Percentiles rank a stretch among this genome's conserved stretches.
Conservation (phyloP, 2,888 invertebrate species). For the Meteorus colon region DNA sequence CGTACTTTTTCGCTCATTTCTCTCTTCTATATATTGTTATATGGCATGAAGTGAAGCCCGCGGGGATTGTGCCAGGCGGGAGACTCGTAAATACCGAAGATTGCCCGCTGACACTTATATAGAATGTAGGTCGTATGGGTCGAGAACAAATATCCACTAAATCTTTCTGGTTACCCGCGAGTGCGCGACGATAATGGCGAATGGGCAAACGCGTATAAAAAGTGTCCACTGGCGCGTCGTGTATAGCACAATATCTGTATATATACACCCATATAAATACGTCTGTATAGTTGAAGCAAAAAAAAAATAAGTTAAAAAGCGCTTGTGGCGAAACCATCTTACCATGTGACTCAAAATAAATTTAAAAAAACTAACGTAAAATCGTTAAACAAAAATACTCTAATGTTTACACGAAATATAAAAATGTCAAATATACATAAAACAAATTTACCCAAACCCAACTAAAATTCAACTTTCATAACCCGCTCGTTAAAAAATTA, state of each 20-base stretch:
- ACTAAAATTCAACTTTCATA: neutral
- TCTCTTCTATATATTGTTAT: neutral
- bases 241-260: neutral
- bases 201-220: conserved; percentile 27
- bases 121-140: conserved; percentile 50
- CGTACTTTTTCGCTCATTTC: conserved; percentile 2
- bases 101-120: conserved; percentile 49
- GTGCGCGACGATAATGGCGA: conserved; percentile 43
- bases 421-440: neutral
- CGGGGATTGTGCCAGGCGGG: conserved; percentile 45
- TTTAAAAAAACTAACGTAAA: conserved; percentile 10
- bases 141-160: conserved; percentile 51
- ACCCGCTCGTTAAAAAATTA: neutral
- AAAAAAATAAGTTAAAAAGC: conserved; percentile 16
- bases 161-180: conserved; percentile 45
- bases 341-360: conserved; percentile 31
- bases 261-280: neutral
- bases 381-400: neutral
- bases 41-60: conserved; percentile 38
- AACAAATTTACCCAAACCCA: neutral
- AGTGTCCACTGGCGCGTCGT: conserved; percentile 24
- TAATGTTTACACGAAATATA: neutral
- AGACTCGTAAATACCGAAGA: conserved; percentile 49
- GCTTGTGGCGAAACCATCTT: conserved; percentile 7
- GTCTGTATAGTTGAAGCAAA: neutral